phyloP scores from a whole-genome alignment of 2,113 vertebrate genomes.

The Boulengeromyrus knoepffleri region DNA sequence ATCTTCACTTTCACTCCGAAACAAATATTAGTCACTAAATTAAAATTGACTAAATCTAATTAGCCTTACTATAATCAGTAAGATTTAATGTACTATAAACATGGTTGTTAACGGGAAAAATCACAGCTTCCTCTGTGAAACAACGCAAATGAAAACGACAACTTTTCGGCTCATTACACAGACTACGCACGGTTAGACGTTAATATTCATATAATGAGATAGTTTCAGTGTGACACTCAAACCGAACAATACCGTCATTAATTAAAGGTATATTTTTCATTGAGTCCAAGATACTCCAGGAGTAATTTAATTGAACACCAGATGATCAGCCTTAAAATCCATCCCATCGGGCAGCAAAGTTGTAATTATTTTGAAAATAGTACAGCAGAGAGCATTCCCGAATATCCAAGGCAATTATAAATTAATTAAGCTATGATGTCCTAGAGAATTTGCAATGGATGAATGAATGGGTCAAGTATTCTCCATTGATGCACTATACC shows the following conservation, averaged over 20 bases:
- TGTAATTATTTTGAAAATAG: constrained; percentile 29
- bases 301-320: constrained; percentile 21
- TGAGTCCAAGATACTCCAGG: constrained; percentile 15
- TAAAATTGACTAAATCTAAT: background rate
- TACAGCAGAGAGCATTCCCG: constrained; percentile 16
- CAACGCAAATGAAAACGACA: background rate
- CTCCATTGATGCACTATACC: background rate
- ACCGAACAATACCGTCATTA: background rate
- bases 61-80: background rate
- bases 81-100: constrained; percentile 7
- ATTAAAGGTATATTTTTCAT: background rate
- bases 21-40: constrained; percentile 1
- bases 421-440: constrained; percentile 17
- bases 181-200: background rate
- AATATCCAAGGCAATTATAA: constrained; percentile 22
- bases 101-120: background rate
- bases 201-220: constrained; percentile 1
- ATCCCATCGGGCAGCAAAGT: constrained; percentile 15
- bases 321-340: constrained; percentile 25
- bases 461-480: background rate
- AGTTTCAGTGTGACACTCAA: background rate
- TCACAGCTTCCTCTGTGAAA: background rate
- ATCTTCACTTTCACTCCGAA: constrained; percentile 24
- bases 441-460: constrained; percentile 15
- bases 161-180: background rate